Conservation (phyloP, 2,888 invertebrate species). For the Sabatieria punctata region DNA sequence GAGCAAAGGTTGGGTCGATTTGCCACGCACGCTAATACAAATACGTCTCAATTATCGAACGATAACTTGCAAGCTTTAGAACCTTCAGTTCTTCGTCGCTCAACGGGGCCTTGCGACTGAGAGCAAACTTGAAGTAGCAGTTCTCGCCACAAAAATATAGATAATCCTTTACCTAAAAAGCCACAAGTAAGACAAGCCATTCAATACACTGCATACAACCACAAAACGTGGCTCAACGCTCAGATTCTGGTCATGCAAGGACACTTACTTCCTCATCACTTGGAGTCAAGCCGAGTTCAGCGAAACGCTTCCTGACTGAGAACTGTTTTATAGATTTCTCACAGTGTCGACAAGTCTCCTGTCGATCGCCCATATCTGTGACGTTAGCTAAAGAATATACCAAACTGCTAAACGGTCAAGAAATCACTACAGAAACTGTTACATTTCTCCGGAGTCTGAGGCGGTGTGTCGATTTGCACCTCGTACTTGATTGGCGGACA, state of each 20-base stretch:
- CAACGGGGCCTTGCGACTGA: slow-evolving; percentile 40
- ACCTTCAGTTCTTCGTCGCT: background rate
- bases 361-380: background rate
- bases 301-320: slow-evolving; percentile 13
- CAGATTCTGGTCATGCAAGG: background rate
- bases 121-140: slow-evolving; percentile 69
- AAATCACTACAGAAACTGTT: too few species aligned
- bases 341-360: slow-evolving; percentile 11
- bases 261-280: slow-evolving; percentile 11
- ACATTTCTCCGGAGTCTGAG: slow-evolving; percentile 14
- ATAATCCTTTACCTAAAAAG: slow-evolving; percentile 30
- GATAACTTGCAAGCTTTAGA: background rate
- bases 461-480: slow-evolving; percentile 19
- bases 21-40: too few species aligned
- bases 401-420: too few species aligned
- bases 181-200: background rate
- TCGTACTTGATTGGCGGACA: slow-evolving; percentile 10
- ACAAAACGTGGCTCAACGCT: slow-evolving; percentile 1
- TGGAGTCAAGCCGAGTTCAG: slow-evolving; percentile 17
- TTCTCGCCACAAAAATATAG: slow-evolving; percentile 61
- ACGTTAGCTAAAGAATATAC: background rate
- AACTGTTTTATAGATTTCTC: slow-evolving; percentile 6
- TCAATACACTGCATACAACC: background rate
- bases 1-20: slow-evolving; percentile 13
- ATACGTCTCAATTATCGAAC: too few species aligned